Base-by-base conservation (phyloP, 2,888 invertebrate genomes). In the Onthophagus sagittarius region DNA sequence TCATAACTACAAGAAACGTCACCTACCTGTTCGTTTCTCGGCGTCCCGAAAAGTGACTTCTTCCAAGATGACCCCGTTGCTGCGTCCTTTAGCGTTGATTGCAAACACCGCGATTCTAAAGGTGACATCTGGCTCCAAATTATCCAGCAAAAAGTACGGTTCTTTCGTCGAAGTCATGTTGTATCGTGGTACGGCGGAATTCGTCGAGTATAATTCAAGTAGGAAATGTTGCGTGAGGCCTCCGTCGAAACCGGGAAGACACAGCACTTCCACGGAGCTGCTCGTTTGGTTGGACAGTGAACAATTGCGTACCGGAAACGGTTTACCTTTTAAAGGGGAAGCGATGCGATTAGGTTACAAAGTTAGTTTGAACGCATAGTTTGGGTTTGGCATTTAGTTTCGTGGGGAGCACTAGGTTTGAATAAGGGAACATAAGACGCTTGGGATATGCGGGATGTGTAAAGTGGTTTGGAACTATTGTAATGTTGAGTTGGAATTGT, bases 161-260 rank as follows among this genome's bases (percentile, higher is more conserved):
- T 93, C 92, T 75, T 90, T 89, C 74, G 87, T 84, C 13, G 90
- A 86, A 4, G 89, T 88, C 79, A 92, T 86, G 85, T 92, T 93
- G 82, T 90, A 89, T 75, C 90, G 82, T 6, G 85, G 85, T 5
- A 81, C 80, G 75, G 79, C 85, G 77, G 81, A 86, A 78, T 82
- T 86, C 77, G 78, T 83, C 77, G 84, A 85, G 86, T 90, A 93
- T 78, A 95, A 90, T 86, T 95, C 95, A 77, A 96, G 89, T 72
- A 94, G 88, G 87, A 96, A 96, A 84, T 89, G 89, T 87, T 96
- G 95, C 75, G 95, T 94, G 81, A 96, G 89, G 77, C 96, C 96
- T 75, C 96, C 96, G 87, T 96, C 95, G 86, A 95, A 95, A 79
- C 94, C 94, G 23, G 94, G 88, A 81, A 92, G 89, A 85, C 96